Evolutionary conservation across 2,113 vertebrate genomes (phyloP).

Genomic region (Vidua chalybeata): DNA sequence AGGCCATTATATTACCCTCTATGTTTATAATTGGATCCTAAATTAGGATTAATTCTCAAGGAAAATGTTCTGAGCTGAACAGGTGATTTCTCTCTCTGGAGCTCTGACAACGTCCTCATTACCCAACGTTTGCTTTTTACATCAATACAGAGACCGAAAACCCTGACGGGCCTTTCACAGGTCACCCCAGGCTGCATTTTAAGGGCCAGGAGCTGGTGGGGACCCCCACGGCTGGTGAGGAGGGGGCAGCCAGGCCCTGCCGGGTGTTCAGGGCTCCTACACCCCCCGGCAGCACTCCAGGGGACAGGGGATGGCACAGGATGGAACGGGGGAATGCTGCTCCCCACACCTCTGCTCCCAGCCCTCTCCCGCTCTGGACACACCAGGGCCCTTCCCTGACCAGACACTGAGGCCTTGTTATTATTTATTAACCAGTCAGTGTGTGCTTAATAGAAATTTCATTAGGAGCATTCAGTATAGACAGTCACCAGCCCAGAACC

Average conservation of each 20-base stretch:
- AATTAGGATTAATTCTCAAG: conserved; percentile 54
- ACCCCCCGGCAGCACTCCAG: neutral
- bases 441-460: conserved; percentile 48
- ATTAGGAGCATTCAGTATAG: conserved; percentile 45
- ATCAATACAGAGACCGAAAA: neutral
- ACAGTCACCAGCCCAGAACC: conserved; percentile 66
- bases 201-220: neutral
- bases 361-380: neutral
- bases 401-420: neutral
- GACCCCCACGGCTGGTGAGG: neutral
- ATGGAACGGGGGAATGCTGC: rapidly evolving
- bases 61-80: conserved; percentile 14
- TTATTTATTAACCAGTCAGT: conserved; percentile 29
- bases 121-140: neutral
- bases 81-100: conserved; percentile 18
- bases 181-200: neutral
- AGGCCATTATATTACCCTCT: conserved; percentile 36
- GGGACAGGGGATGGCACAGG: rapidly evolving
- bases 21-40: conserved; percentile 54
- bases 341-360: neutral
- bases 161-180: neutral
- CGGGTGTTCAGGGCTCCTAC: rapidly evolving
- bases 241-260: neutral
- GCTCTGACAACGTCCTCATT: neutral
- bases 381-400: neutral